A percentile compares a stretch with the other conserved stretches of the same genome.
Conservation (phyloP, 2,113 vertebrate genomes). For the Cheilinus undulatus region DNA sequence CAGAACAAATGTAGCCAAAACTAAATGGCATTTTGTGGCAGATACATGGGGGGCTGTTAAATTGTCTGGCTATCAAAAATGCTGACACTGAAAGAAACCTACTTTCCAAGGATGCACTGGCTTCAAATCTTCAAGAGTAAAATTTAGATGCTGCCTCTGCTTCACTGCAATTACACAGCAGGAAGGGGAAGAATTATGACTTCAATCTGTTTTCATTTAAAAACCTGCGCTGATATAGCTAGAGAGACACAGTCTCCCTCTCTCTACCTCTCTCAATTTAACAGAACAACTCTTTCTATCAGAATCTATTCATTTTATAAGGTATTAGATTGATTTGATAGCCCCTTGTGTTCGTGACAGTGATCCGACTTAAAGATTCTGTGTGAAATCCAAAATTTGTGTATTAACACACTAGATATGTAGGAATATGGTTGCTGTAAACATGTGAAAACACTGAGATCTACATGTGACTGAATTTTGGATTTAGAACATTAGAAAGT, state of each 20-base stretch:
- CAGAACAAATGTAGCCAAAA: constrained; percentile 76
- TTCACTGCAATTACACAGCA: constrained; percentile 24
- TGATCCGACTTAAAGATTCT: too few relatives aligned
- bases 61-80: constrained; percentile 48
- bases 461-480: too few relatives aligned
- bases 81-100: constrained; percentile 56
- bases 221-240: constrained; percentile 24
- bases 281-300: background rate
- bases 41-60: constrained; percentile 53
- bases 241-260: constrained; percentile 17
- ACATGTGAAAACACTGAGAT: too few relatives aligned
- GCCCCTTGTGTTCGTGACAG: too few relatives aligned
- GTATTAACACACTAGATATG: too few relatives aligned
- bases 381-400: too few relatives aligned
- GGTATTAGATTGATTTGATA: background rate
- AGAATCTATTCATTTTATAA: background rate
- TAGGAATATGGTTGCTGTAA: too few relatives aligned
- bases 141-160: constrained; percentile 31
- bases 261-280: background rate
- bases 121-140: constrained; percentile 32
- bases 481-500: too few relatives aligned
- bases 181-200: constrained; percentile 34
- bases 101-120: constrained; percentile 35
- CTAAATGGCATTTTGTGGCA: constrained; percentile 67
- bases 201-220: constrained; percentile 36